These are phyloP conservation scores for Trachops cirrhosus DNA, from an alignment of 2,797 vertebrate genomes.

Conservation along the genomic window DNA sequence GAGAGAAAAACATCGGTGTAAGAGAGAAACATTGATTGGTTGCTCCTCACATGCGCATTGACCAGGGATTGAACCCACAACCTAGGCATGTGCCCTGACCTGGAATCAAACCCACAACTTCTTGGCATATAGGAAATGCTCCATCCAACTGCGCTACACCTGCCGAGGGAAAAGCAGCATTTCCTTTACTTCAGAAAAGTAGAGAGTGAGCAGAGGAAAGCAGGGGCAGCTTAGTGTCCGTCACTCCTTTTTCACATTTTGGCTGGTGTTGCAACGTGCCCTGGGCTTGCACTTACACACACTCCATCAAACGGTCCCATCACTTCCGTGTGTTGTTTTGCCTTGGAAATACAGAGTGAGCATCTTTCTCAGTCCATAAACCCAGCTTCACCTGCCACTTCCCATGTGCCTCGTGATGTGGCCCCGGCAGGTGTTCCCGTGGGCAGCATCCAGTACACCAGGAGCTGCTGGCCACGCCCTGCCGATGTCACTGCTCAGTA, in stretches of 20 bases:
- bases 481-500: too few species aligned
- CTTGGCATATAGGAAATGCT: not conserved
- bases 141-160: not conserved
- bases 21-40: not conserved
- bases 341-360: not conserved
- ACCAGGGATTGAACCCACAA: not conserved
- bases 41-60: not conserved
- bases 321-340: not conserved
- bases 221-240: not conserved
- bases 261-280: fast-evolving
- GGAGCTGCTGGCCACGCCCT: not conserved
- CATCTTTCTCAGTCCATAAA: not conserved
- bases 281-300: fast-evolving
- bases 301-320: not conserved
- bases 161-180: not conserved
- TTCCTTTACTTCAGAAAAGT: not conserved
- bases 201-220: not conserved
- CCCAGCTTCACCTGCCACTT: too few species aligned
- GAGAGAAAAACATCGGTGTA: not conserved
- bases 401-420: fast-evolving
- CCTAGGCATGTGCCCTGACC: not conserved
- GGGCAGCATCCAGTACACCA: fast-evolving
- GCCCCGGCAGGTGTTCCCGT: not conserved
- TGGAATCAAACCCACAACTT: not conserved
- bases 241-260: not conserved